These are phyloP conservation scores for Oryzias celebensis DNA, from an alignment of 2,113 vertebrate genomes.

Conservation along the genomic window DNA sequence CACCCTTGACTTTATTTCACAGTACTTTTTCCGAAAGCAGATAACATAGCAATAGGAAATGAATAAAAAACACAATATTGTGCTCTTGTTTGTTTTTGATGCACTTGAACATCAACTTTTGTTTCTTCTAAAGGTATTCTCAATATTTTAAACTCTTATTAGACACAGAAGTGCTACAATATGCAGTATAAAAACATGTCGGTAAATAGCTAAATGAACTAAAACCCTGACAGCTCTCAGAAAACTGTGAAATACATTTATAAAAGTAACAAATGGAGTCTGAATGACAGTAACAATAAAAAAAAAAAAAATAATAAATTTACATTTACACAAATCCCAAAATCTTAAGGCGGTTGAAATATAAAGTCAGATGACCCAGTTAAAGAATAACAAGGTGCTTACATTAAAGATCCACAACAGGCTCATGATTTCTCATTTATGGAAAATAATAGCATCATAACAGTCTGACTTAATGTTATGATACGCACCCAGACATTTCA, in stretches of 20 bases:
- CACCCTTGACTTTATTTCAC: slow-evolving; percentile 81
- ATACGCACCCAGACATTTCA: slow-evolving; percentile 20
- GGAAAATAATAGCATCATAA: slow-evolving; percentile 34
- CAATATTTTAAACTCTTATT: slow-evolving; percentile 72
- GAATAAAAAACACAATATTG: slow-evolving; percentile 71
- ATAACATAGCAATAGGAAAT: slow-evolving; percentile 79
- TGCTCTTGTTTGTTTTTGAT: slow-evolving; percentile 82
- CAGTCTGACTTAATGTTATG: slow-evolving; percentile 23
- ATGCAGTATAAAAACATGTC: slow-evolving; percentile 82
- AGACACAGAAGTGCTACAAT: slow-evolving; percentile 84
- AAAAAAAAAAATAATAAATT: slow-evolving; percentile 70
- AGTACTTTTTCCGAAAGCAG: slow-evolving; percentile 82
- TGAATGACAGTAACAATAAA: slow-evolving; percentile 73
- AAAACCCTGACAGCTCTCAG: slow-evolving; percentile 77
- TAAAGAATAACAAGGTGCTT: slow-evolving; percentile 67
- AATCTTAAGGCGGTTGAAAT: slow-evolving; percentile 84
- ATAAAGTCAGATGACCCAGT: slow-evolving; percentile 73
- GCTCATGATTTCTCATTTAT: slow-evolving; percentile 63
- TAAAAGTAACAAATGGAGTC: slow-evolving; percentile 73
- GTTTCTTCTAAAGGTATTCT: slow-evolving; percentile 69
- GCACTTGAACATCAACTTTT: slow-evolving; percentile 73
- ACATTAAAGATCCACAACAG: slow-evolving; percentile 62
- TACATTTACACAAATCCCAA: slow-evolving; percentile 75
- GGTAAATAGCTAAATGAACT: slow-evolving; percentile 77
- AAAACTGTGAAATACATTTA: slow-evolving; percentile 76